Percentiles rank a stretch among this genome's conserved stretches.
phyloP scores from a whole-genome alignment of 2,113 vertebrate species.

The Microtus montanus region DNA sequence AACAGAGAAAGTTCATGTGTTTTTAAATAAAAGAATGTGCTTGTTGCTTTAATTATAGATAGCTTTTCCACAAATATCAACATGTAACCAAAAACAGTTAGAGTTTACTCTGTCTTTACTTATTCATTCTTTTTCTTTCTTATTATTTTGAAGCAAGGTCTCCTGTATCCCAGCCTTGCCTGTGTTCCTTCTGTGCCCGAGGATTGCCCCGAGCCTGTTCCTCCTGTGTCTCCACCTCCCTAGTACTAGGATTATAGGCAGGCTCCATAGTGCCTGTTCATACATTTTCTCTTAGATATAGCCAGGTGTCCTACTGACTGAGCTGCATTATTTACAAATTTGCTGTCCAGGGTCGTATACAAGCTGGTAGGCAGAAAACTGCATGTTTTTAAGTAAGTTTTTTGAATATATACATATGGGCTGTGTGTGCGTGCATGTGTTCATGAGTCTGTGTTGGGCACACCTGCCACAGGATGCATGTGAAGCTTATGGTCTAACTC shows the following conservation, averaged over 20 bases:
- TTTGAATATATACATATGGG: neutral
- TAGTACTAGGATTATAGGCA: neutral
- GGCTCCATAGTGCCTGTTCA: no score
- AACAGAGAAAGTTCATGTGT: neutral
- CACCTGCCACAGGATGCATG: neutral
- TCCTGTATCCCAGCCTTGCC: neutral
- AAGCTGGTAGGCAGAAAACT: neutral
- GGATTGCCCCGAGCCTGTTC: no score
- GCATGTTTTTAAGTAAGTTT: neutral
- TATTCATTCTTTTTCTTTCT: neutral
- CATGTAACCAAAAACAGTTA: neutral
- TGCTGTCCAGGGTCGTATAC: neutral
- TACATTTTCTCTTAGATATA: no score
- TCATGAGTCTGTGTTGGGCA: neutral
- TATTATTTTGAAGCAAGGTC: neutral
- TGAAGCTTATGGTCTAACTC: neutral
- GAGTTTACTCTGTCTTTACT: neutral
- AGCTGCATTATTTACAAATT: neutral
- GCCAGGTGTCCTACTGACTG: neutral
- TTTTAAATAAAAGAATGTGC: slow-evolving; percentile 10
- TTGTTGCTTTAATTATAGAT: neutral
- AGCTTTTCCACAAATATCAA: neutral
- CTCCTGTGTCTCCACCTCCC: no score
- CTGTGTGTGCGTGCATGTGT: neutral
- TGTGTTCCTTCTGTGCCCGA: no score